phyloP scores from a whole-genome alignment of 2,888 invertebrate species.

The Hirtodrosophila alboralis region DNA sequence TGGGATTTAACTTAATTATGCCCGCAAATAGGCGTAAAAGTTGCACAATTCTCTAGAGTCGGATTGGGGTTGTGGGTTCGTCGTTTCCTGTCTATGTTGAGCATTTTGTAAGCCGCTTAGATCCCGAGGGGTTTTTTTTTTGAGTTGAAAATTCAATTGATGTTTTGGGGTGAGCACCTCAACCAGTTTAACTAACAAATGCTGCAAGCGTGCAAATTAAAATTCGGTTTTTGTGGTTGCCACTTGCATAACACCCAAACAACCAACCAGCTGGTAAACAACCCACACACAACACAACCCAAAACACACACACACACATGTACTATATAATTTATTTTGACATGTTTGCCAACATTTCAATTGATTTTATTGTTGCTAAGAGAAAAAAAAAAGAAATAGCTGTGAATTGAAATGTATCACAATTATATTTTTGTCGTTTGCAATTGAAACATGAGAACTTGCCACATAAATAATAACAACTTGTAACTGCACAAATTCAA shows the following conservation, averaged over 20 bases:
- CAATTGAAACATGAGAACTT: slow-evolving; percentile 74
- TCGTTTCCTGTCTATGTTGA: slow-evolving; percentile 62
- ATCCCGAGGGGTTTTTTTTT: slow-evolving; percentile 42
- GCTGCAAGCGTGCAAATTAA: slow-evolving; percentile 80
- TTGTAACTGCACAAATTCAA: slow-evolving; percentile 54
- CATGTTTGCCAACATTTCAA: slow-evolving; percentile 84
- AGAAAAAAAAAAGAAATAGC: slow-evolving; percentile 46
- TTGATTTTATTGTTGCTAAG: slow-evolving; percentile 83
- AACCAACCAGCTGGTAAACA: slow-evolving; percentile 64
- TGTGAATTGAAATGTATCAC: slow-evolving; percentile 75
- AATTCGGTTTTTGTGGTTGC: slow-evolving; percentile 79
- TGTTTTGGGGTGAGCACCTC: slow-evolving; percentile 25
- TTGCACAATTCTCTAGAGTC: slow-evolving; percentile 64
- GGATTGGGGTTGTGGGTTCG: slow-evolving; percentile 21
- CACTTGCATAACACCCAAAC: slow-evolving; percentile 71
- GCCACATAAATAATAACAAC: slow-evolving; percentile 70
- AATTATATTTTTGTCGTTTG: slow-evolving; percentile 57
- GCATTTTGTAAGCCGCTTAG: slow-evolving; percentile 79
- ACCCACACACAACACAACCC: slow-evolving; percentile 40
- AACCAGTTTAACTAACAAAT: slow-evolving; percentile 73
- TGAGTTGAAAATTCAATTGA: slow-evolving; percentile 26
- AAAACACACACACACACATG: slow-evolving; percentile 24
- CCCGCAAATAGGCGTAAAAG: slow-evolving; percentile 76
- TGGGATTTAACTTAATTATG: slow-evolving; percentile 73
- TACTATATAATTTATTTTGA: slow-evolving; percentile 82